phyloP scores from a whole-genome alignment of 2,113 vertebrate genomes.

The Pantherophis guttatus region DNA sequence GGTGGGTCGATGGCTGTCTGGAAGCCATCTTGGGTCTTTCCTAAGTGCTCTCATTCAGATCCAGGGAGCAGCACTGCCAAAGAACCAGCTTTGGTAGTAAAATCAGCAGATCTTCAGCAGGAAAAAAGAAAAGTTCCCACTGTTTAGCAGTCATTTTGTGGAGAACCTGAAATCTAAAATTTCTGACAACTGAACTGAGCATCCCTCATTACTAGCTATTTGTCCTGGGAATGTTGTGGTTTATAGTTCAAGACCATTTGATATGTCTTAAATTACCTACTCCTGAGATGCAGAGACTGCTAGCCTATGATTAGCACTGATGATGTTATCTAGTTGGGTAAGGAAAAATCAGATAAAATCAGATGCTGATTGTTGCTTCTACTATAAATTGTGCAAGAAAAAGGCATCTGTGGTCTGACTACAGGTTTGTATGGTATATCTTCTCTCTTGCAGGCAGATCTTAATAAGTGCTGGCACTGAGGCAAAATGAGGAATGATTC shows the following conservation, averaged over 20 bases:
- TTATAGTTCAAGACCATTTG: not conserved
- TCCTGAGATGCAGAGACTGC: not conserved
- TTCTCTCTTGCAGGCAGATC: not conserved
- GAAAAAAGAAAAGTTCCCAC: not conserved
- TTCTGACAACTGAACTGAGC: not conserved
- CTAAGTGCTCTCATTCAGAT: not conserved
- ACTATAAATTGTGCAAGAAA: not conserved
- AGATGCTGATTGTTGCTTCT: not conserved
- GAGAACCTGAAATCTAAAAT: not conserved
- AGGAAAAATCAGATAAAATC: not conserved
- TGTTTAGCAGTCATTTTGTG: not conserved
- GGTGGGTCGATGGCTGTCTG: not conserved
- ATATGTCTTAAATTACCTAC: not conserved
- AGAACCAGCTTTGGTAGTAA: not conserved
- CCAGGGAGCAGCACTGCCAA: not conserved
- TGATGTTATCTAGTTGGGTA: not conserved
- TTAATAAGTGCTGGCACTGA: not conserved
- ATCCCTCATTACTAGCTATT: not conserved
- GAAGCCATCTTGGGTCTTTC: not conserved
- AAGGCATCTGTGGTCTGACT: constrained; percentile 7
- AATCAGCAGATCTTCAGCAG: not conserved
- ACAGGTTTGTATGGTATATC: not conserved
- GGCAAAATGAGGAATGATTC: constrained; percentile 20
- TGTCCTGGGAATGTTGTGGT: not conserved
- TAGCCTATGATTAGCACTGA: not conserved